Evolutionary conservation across 2,888 invertebrate genomes (phyloP).

Genomic region (Tenodera sinensis): DNA sequence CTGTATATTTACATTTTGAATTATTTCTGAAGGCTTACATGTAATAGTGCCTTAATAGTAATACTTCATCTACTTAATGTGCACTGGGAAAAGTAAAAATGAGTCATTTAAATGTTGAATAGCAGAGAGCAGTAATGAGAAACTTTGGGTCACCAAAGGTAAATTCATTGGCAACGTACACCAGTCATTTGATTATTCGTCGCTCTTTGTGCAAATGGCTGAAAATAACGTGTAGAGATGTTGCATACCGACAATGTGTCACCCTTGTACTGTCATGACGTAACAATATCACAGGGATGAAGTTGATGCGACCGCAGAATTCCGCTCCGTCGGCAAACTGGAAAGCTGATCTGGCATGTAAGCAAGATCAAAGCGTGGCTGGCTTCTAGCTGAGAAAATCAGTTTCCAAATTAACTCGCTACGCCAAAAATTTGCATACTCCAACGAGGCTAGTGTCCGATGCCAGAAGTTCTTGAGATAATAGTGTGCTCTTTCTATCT

Average conservation of each 20-base stretch:
- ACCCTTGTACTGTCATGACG: neutral
- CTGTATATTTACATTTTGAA: no score
- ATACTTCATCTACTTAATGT: no score
- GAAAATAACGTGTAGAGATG: neutral
- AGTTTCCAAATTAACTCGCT: neutral
- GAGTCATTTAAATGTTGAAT: no score
- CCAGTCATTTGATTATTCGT: no score
- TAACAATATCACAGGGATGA: neutral
- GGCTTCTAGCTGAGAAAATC: neutral
- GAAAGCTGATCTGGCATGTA: neutral
- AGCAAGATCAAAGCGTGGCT: neutral
- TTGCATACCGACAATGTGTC: neutral
- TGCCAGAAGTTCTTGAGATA: neutral
- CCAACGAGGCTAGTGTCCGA: neutral
- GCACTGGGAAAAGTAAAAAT: no score
- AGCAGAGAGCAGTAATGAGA: no score
- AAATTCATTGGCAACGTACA: no score
- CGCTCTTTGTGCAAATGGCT: neutral
- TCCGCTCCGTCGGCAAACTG: neutral
- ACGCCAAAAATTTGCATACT: neutral
- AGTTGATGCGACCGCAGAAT: neutral
- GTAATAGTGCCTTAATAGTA: no score
- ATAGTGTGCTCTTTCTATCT: no score
- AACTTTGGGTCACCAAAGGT: no score
- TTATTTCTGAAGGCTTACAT: no score